Base-by-base conservation (phyloP, 64 coral and sea anemone genomes). In the Montipora foliosa region DNA sequence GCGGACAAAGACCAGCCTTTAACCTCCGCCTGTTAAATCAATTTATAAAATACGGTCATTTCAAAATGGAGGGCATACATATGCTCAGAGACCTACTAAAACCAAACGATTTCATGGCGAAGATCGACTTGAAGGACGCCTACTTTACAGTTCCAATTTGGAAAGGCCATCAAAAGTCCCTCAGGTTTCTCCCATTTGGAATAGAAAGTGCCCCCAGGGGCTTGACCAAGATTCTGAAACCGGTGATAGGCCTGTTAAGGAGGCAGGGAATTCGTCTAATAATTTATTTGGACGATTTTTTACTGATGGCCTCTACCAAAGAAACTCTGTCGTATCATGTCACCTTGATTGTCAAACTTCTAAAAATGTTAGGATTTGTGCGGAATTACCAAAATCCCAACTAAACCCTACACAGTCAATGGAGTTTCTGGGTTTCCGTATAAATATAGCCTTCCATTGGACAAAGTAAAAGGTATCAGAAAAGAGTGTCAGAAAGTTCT, bases 1-100 rank as follows among this genome's bases (percentile, higher is more conserved):
- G 84, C 13, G 48, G 84, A 51, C 84, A 93, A 25, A 83, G 90
- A 62, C 90, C 90, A 50, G 74, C 79, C 4, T 62, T 79, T 67
- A 93, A 86, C 75, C 77, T 87, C 15, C 15, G 66, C 6, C 79
- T 45, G 58, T 69, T 93, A 68, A 84, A 93, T 87, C 81, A 76
- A 66, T 93, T 76, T 67, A 49, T 93, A 52, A 66, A 69, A 78
- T 93, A 87, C 91, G n/a, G 79, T 67, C 82, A 87, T 49, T 91
- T 91, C 62, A 91, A 91, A 72, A 91, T 91, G 29, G 89, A 81
- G 68, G 89, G 89, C 78, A 93, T 93, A 50, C 69, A 76, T 66
- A 93, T 87, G 91, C 74, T 93, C 5, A 85, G 44, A 87, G 81
- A 93, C 52, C 73, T 87, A 1, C 76, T 87, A 21, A 93, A 74